phyloP scores from a whole-genome alignment of 2,888 invertebrate genomes.

The Caenorhabditis sp. region DNA sequence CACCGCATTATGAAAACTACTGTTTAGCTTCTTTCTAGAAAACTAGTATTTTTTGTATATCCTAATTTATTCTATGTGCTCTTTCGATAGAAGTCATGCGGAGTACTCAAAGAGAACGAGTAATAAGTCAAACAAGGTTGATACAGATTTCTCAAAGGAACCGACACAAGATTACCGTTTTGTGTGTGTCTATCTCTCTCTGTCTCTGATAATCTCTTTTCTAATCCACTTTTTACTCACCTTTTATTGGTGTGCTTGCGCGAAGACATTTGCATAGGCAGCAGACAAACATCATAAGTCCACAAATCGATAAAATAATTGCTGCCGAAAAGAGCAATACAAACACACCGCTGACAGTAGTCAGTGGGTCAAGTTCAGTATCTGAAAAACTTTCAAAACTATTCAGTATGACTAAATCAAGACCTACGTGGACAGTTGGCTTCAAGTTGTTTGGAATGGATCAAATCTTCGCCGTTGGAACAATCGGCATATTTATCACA shows the following conservation, averaged over 20 bases:
- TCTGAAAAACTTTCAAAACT: constrained; percentile 33
- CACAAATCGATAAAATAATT: constrained; percentile 34
- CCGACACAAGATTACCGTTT: not conserved
- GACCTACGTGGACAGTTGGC: constrained; percentile 45
- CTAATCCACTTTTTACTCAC: constrained; percentile 11
- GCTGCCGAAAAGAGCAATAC: constrained; percentile 40
- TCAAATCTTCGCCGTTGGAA: constrained; percentile 49
- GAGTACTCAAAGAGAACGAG: too few species aligned
- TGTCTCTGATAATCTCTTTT: not conserved
- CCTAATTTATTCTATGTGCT: too few species aligned
- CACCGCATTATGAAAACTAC: too few species aligned
- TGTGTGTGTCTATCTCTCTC: not conserved
- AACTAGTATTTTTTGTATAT: too few species aligned
- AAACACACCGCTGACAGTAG: constrained; percentile 41
- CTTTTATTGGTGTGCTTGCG: constrained; percentile 32
- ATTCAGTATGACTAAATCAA: constrained; percentile 24
- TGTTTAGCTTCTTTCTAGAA: too few species aligned
- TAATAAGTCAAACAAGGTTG: not conserved
- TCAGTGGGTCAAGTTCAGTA: constrained; percentile 45
- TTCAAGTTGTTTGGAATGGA: constrained; percentile 41
- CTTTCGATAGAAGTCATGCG: too few species aligned
- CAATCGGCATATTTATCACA: constrained; percentile 56
- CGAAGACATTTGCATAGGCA: constrained; percentile 44
- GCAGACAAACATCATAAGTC: constrained; percentile 42
- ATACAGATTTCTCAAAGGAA: not conserved